phyloP scores from a whole-genome alignment of 2,797 vertebrate species.

The Epinephelus awoara region DNA sequence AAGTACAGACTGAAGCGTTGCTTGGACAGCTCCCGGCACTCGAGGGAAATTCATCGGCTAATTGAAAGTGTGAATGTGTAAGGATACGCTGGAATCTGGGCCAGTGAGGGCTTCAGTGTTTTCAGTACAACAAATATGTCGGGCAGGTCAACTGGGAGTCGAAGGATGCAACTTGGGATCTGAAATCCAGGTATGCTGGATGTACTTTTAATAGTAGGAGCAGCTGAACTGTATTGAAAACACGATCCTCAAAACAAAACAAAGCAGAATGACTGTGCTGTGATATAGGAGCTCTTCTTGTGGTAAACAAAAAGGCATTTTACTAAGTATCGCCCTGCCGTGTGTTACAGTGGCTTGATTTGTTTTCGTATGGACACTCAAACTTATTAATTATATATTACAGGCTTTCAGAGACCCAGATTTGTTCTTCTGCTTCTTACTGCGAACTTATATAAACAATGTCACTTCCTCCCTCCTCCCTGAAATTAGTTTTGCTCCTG shows the following conservation, averaged over 20 bases:
- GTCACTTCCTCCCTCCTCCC: not conserved
- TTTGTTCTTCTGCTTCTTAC: not conserved
- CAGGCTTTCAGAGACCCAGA: constrained; percentile 16
- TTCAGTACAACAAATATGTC: constrained; percentile 39
- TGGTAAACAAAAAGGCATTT: not conserved
- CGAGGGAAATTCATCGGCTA: constrained; percentile 35
- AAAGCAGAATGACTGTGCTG: constrained; percentile 1
- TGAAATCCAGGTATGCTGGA: not conserved
- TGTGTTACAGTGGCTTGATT: not conserved
- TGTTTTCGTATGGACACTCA: constrained; percentile 10
- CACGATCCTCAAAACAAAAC: not conserved
- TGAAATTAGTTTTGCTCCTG: constrained; percentile 22
- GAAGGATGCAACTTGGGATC: not conserved
- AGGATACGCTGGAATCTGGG: constrained; percentile 38
- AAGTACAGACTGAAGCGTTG: not conserved
- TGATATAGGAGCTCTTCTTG: not conserved
- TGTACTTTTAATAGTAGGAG: constrained; percentile 1
- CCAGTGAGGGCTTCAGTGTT: constrained; percentile 26
- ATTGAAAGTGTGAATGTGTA: constrained; percentile 27
- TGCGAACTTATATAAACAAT: constrained; percentile 11
- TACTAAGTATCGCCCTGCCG: not conserved
- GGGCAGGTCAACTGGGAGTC: constrained; percentile 34
- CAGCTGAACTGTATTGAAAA: constrained; percentile 10
- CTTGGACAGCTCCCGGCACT: constrained; percentile 19
- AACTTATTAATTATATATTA: constrained; percentile 10